Evolutionary conservation across 2,888 invertebrate species (phyloP), one percentile per base, ranked within the genome.

Genomic region (Sepioteuthis lessoniana): DNA sequence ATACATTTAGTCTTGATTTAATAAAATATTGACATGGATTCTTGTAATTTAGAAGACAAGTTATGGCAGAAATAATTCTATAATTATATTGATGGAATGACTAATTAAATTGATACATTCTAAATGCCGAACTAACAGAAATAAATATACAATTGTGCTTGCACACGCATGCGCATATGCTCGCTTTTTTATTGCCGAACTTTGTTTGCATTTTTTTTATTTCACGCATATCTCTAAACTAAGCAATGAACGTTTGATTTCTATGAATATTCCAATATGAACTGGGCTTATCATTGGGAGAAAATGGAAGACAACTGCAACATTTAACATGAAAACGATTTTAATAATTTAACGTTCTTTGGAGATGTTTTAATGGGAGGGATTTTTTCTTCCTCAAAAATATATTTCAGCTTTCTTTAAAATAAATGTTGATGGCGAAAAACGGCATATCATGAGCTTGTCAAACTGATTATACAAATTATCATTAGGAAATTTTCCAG

Each of bases 81-180:
- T 76, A 76, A 76, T 76, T 35, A 76, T n/a, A 35, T 35, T 76
- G 76, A 76, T 35, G 35, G n/a, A 76, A 76, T n/a, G n/a, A 76
- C 76, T 35, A 76, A 76, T 76, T 76, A 76, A 76, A 76, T 76
- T n/a, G 76, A 76, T 76, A 76, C 16, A 35, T 35, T 76, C 16
- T 16, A 76, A n/a, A n/a, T 76, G n/a, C n/a, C n/a, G 0, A 35
- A 76, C 13, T n/a, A 16, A 35, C 35, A 76, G 76, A 76, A 76
- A 76, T 16, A 35, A 76, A 76, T 76, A 35, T 76, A 76, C n/a
- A 76, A 35, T n/a, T 16, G 76, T 76, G 76, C 10, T 35, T n/a
- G 76, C 76, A 76, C 76, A n/a, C 76, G 76, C 76, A 76, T 76
- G 76, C n/a, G 76, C 76, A n/a, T n/a, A 76, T n/a, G 35, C 76